A percentile compares a stretch with the other conserved stretches of the same genome.
These are phyloP conservation scores for Caenorhabditis brenneri DNA, from an alignment of 1,140 invertebrate genomes.

Conservation along the genomic window DNA sequence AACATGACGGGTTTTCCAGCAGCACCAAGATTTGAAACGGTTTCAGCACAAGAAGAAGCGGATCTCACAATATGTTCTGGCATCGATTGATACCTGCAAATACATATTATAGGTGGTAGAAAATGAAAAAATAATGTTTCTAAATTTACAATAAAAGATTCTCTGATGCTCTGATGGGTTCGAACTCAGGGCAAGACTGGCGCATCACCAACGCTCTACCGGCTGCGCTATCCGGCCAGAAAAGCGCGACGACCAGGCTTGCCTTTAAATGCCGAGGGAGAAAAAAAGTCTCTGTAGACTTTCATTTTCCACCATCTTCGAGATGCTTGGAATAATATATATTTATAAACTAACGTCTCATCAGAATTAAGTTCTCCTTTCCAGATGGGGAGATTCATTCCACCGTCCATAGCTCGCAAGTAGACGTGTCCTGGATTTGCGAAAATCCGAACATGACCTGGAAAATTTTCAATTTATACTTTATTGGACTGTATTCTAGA, in stretches of 20 bases:
- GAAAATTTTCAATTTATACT: not conserved
- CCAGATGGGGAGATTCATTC: not conserved
- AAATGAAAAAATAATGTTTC: no score
- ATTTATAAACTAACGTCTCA: not conserved
- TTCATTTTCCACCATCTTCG: no score
- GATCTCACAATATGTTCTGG: conserved; percentile 1
- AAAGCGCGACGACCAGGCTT: no score
- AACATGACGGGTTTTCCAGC: not conserved
- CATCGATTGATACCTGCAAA: not conserved
- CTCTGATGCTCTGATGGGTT: no score
- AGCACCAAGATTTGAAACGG: not conserved
- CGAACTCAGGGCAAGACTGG: no score
- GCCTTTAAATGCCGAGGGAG: no score
- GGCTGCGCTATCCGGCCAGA: no score
- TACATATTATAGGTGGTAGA: no score
- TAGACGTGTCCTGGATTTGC: not conserved
- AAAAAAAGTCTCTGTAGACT: no score
- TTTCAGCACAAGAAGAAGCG: not conserved
- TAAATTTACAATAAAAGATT: no score
- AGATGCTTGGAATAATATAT: not conserved
- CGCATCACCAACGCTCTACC: no score
- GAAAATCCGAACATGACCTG: not conserved
- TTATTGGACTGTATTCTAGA: no score
- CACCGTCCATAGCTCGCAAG: not conserved
- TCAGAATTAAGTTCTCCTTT: conserved; percentile 5